These are phyloP conservation scores for Globia sparganii DNA, from an alignment of 2,888 invertebrate species.

Conservation along the genomic window DNA sequence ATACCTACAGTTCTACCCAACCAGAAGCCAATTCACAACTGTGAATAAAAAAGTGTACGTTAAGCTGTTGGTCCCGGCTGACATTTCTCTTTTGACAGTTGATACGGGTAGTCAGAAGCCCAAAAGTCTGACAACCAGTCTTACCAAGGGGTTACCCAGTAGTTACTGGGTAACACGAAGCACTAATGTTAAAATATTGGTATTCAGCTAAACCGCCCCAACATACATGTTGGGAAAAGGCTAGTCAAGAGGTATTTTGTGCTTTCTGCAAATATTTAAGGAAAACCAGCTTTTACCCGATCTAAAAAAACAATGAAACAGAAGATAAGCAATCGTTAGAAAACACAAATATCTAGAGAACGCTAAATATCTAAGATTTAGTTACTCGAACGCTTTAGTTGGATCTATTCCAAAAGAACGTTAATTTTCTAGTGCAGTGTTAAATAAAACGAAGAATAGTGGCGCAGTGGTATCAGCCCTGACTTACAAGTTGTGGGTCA, in stretches of 20 bases:
- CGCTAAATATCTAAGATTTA: constrained; percentile 10
- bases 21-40: not conserved
- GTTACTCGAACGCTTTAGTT: constrained; percentile 31
- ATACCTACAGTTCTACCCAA: not conserved
- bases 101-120: not conserved
- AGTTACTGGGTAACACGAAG: too few species aligned
- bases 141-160: not conserved
- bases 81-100: not conserved
- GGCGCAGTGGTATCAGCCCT: not conserved
- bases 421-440: constrained; percentile 10
- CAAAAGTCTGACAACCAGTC: not conserved
- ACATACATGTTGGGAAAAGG: not conserved
- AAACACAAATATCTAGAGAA: constrained; percentile 8
- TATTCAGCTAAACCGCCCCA: not conserved
- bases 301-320: not conserved
- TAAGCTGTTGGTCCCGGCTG: not conserved
- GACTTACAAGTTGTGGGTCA: not conserved
- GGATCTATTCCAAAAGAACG: constrained; percentile 35
- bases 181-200: not conserved
- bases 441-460: not conserved
- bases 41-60: not conserved
- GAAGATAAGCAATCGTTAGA: not conserved
- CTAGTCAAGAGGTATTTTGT: not conserved
- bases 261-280: not conserved
- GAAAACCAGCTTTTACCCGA: not conserved